phyloP scores from a whole-genome alignment of 2,113 vertebrate species.

The Synodontis membranacea region DNA sequence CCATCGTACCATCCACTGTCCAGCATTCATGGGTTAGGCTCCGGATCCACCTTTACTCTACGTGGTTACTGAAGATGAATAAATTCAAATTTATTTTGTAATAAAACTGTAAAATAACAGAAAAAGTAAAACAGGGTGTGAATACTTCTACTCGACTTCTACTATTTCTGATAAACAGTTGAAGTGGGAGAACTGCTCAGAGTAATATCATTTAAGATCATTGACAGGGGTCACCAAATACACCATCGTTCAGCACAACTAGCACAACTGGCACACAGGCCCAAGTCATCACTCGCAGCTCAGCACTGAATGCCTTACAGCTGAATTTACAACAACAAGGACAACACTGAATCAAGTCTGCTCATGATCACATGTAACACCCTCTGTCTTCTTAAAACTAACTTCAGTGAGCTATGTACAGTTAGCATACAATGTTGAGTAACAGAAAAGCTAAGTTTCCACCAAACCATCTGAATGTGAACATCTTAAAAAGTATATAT shows the following conservation, averaged over 20 bases:
- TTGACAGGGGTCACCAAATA: too few species aligned
- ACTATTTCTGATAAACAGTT: constrained; percentile 36
- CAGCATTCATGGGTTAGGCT: not conserved
- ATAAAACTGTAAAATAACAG: not conserved
- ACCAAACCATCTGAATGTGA: not conserved
- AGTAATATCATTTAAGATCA: too few species aligned
- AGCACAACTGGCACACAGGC: constrained; percentile 32
- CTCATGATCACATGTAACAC: not conserved
- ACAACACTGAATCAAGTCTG: not conserved
- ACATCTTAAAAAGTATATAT: not conserved
- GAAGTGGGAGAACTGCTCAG: constrained; percentile 4
- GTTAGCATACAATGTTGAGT: not conserved
- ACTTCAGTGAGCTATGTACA: constrained; percentile 1
- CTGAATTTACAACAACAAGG: not conserved
- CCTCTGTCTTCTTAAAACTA: not conserved
- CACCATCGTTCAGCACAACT: too few species aligned
- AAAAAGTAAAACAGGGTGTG: not conserved
- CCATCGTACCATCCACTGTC: not conserved
- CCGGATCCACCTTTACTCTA: not conserved
- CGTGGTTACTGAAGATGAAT: not conserved
- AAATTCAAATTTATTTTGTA: not conserved
- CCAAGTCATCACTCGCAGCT: not conserved
- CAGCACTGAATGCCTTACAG: constrained; percentile 5
- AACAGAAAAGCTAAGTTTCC: not conserved
- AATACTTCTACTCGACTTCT: constrained; percentile 25